Evolutionary conservation across 2,888 invertebrate species (phyloP).

Genomic region (Aphelenchoides bicaudatus): DNA sequence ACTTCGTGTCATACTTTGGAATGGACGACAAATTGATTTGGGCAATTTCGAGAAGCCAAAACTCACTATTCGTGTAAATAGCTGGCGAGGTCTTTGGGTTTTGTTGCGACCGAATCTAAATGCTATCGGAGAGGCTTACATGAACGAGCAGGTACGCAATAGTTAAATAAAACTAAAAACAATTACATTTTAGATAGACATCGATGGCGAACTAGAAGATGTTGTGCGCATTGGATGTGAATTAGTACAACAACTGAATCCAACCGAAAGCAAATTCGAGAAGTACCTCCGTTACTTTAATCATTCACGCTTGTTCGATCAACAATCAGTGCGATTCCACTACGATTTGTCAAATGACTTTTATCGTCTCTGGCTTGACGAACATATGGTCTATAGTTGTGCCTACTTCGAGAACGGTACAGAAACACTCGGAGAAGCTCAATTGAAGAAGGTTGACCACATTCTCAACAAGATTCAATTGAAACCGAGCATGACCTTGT

Average conservation of each 20-base stretch:
- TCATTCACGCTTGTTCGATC: constrained; percentile 3
- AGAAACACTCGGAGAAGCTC: constrained; percentile 13
- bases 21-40: constrained; percentile 13
- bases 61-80: constrained; percentile 4
- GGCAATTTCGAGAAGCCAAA: constrained; percentile 6
- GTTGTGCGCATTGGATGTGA: neutral
- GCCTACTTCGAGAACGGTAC: constrained; percentile 11
- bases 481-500: neutral
- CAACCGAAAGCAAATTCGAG: constrained; percentile 10
- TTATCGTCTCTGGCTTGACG: constrained; percentile 14
- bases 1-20: constrained; percentile 5
- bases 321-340: neutral
- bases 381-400: constrained; percentile 12
- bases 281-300: neutral
- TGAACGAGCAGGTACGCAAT: too few relatives aligned
- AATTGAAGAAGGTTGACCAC: constrained; percentile 11
- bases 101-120: constrained; percentile 7
- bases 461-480: constrained; percentile 1
- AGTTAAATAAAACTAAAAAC: neutral
- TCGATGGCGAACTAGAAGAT: constrained; percentile 10
- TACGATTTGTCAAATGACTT: constrained; percentile 12
- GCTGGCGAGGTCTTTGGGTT: constrained; percentile 5
- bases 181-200: constrained; percentile 8
- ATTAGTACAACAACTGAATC: constrained; percentile 6
- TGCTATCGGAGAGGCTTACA: too few relatives aligned